Conservation (phyloP, 2,888 invertebrate genomes). For the Terebella lapidaria region DNA sequence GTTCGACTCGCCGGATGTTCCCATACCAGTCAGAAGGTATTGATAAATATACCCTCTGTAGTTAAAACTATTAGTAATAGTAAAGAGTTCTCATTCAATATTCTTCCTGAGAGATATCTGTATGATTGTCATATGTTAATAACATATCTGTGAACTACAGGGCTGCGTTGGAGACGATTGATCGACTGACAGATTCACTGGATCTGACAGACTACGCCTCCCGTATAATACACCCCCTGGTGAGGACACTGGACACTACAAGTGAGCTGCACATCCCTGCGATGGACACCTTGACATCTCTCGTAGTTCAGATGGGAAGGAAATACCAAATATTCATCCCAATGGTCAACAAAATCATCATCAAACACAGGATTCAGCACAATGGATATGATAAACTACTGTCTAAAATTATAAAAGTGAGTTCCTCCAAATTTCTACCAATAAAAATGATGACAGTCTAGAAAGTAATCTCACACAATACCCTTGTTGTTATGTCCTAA, state of each 20-base stretch:
- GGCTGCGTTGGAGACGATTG: conserved; percentile 69
- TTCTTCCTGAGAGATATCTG: not conserved
- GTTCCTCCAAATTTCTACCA: too few relatives aligned
- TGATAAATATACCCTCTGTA: too few relatives aligned
- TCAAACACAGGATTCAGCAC: conserved; percentile 58
- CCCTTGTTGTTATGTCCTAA: too few relatives aligned
- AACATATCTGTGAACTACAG: too few relatives aligned
- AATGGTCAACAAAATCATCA: conserved; percentile 73
- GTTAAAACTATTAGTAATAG: too few relatives aligned
- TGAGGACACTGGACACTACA: conserved; percentile 74
- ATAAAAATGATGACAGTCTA: too few relatives aligned
- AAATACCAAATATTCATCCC: conserved; percentile 91
- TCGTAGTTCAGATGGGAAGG: conserved; percentile 81
- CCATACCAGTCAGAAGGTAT: conserved; percentile 64
- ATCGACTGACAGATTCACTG: conserved; percentile 80
- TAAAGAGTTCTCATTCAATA: not conserved
- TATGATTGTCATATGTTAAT: too few relatives aligned
- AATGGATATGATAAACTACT: conserved; percentile 71
- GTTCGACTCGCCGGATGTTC: conserved; percentile 83
- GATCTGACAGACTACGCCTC: conserved; percentile 90
- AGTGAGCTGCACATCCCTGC: conserved; percentile 68
- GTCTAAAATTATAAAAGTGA: conserved; percentile 47
- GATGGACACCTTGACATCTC: conserved; percentile 84
- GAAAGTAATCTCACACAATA: too few relatives aligned
- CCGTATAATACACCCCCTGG: conserved; percentile 88